These are phyloP conservation scores for Lerista edwardsae DNA, from an alignment of 2,797 vertebrate species.

Conservation along the genomic window DNA sequence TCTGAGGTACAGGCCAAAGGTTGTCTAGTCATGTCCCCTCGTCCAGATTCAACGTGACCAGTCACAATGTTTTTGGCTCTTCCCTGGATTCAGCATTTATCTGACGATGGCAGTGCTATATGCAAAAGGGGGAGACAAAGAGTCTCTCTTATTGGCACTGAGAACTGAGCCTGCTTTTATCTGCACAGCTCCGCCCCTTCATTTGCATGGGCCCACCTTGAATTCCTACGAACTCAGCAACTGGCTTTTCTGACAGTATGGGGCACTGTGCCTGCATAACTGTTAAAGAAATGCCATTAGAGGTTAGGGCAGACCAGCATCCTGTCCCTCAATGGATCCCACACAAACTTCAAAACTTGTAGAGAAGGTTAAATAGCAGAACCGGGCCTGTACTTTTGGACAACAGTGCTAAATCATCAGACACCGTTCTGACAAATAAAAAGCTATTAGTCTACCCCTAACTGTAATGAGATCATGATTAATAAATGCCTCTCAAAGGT, in stretches of 20 bases:
- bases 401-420: slow-evolving; percentile 69
- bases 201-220: not conserved
- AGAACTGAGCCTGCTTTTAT: not conserved
- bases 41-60: too few relatives aligned
- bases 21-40: too few relatives aligned
- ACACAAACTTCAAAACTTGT: slow-evolving; percentile 52
- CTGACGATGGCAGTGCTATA: too few relatives aligned
- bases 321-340: not conserved
- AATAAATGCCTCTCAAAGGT: slow-evolving; percentile 76
- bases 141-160: too few relatives aligned
- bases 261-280: not conserved
- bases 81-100: too few relatives aligned
- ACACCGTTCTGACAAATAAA: slow-evolving; percentile 74
- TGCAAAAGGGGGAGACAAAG: too few relatives aligned
- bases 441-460: slow-evolving; percentile 73
- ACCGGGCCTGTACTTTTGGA: slow-evolving; percentile 63
- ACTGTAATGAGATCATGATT: slow-evolving; percentile 80
- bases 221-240: not conserved
- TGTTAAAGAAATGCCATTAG: not conserved
- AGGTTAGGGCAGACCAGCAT: not conserved
- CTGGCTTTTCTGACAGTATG: not conserved
- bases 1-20: too few relatives aligned
- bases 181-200: not conserved
- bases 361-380: slow-evolving; percentile 69
- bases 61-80: too few relatives aligned